These are phyloP conservation scores for Lasiommata megera DNA, from an alignment of 2,888 invertebrate species.

Conservation along the genomic window DNA sequence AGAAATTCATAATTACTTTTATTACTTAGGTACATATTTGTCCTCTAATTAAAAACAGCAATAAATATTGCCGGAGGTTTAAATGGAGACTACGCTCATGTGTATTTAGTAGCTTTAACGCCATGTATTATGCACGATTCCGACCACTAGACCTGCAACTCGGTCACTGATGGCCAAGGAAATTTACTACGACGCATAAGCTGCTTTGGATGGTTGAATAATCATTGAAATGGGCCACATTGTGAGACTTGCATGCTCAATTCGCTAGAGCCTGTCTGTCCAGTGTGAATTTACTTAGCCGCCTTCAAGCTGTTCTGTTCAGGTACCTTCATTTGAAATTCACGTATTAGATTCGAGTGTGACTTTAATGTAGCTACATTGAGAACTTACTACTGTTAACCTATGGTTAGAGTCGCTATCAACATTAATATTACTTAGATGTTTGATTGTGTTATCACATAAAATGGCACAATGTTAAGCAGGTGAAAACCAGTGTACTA, in stretches of 20 bases:
- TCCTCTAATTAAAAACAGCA: background rate
- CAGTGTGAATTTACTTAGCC: conserved; percentile 39
- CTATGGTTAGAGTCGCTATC: too few species aligned
- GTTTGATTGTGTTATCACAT: too few species aligned
- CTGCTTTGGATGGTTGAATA: conserved; percentile 57
- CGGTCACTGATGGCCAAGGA: conserved; percentile 39
- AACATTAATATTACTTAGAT: too few species aligned
- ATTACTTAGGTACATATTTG: too few species aligned
- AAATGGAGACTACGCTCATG: conserved; percentile 23
- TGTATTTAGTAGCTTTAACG: conserved; percentile 28
- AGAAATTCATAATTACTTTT: too few species aligned
- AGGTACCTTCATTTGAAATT: background rate
- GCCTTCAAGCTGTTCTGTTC: conserved; percentile 21
- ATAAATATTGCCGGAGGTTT: background rate
- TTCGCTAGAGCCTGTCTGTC: conserved; percentile 40
- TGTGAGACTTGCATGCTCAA: conserved; percentile 46
- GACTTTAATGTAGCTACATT: background rate
- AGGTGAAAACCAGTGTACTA: too few species aligned
- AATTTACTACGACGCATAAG: conserved; percentile 46
- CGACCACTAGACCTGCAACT: conserved; percentile 33
- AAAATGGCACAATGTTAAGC: too few species aligned
- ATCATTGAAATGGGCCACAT: conserved; percentile 50
- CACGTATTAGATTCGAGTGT: background rate
- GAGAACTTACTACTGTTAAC: too few species aligned
- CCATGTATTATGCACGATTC: conserved; percentile 33